A percentile compares a stretch with the other conserved stretches of the same genome.
phyloP scores from a whole-genome alignment of 2,888 invertebrate genomes.

The Argyresthia albistria region DNA sequence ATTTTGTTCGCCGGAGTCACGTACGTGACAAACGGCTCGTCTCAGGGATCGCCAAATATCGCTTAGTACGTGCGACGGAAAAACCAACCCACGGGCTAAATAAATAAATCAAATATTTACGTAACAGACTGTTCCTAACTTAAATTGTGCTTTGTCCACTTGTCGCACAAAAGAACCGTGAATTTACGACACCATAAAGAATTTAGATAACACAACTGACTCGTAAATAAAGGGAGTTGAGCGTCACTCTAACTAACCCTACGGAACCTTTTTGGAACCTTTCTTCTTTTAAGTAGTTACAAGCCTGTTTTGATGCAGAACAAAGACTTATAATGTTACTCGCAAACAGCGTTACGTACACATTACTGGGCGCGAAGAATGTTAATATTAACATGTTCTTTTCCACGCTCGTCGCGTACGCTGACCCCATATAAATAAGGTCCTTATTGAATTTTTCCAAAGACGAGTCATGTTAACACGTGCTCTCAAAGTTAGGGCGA shows the following conservation, averaged over 20 bases:
- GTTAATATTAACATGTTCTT: constrained; percentile 63
- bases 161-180: background rate
- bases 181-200: background rate
- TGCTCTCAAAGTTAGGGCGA: constrained; percentile 46
- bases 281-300: background rate
- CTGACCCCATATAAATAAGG: constrained; percentile 68
- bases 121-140: constrained; percentile 57
- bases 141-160: constrained; percentile 27
- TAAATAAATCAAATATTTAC: constrained; percentile 69
- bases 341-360: constrained; percentile 59
- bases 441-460: constrained; percentile 60
- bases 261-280: background rate
- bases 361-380: constrained; percentile 48
- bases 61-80: constrained; percentile 68
- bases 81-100: constrained; percentile 63
- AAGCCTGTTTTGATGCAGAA: constrained; percentile 4
- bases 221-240: background rate
- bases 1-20: constrained; percentile 60
- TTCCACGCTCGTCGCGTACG: constrained; percentile 57
- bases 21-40: constrained; percentile 70
- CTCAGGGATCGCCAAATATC: constrained; percentile 72
- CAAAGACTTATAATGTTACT: constrained; percentile 30
- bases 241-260: background rate
- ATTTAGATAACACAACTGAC: background rate
- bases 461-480: constrained; percentile 64